A percentile compares a stretch with the other conserved stretches of the same genome.
Evolutionary conservation across 2,797 vertebrate species (phyloP).

Genomic region (Trachurus trachurus): DNA sequence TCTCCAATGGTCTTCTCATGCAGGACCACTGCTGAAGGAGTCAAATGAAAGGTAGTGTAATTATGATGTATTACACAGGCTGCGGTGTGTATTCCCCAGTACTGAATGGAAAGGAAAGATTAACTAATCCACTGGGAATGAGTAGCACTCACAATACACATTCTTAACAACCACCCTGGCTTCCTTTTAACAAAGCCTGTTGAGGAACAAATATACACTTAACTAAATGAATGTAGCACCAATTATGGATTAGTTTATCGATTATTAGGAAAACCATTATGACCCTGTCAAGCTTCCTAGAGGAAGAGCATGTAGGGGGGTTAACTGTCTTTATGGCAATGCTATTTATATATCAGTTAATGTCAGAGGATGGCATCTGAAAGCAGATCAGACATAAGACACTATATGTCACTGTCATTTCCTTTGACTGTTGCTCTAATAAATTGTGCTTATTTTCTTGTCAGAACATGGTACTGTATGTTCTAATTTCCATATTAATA

Average conservation of each 20-base stretch:
- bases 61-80: conserved; percentile 59
- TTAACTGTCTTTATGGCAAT: background rate
- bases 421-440: background rate
- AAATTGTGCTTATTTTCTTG: conserved; percentile 33
- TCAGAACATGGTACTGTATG: conserved; percentile 1
- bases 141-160: conserved; percentile 41
- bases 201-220: conserved; percentile 45
- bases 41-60: conserved; percentile 38
- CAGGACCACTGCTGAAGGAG: conserved; percentile 36
- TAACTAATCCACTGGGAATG: conserved; percentile 40
- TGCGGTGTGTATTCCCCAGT: conserved; percentile 30
- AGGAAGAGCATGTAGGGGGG: background rate
- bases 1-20: conserved; percentile 37
- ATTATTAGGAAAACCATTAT: conserved; percentile 47
- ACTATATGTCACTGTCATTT: background rate
- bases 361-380: conserved; percentile 23
- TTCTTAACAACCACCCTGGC: conserved; percentile 43
- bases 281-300: conserved; percentile 20
- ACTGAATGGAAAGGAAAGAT: conserved; percentile 48
- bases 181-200: conserved; percentile 38
- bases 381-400: conserved; percentile 9
- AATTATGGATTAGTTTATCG: conserved; percentile 50
- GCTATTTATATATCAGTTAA: conserved; percentile 13
- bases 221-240: conserved; percentile 54
- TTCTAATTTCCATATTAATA: conserved; percentile 33